A percentile compares a stretch with the other conserved stretches of the same genome.
Evolutionary conservation across 2,888 invertebrate species (phyloP).

Genomic region (Branchinecta sandiegonensis): DNA sequence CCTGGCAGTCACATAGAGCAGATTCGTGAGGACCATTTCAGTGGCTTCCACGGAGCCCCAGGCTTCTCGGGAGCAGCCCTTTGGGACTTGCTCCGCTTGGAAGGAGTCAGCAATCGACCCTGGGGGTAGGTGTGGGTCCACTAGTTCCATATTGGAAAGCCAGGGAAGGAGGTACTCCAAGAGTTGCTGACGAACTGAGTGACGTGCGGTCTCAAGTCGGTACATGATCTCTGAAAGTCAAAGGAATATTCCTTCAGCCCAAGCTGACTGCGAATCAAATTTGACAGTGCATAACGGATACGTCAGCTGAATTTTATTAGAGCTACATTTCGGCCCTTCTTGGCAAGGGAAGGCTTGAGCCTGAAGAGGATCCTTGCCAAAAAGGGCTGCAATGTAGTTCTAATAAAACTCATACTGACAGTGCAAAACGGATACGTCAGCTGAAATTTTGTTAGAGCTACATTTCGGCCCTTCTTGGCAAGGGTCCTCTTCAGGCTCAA

Average conservation of each 20-base stretch:
- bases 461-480: too few species aligned
- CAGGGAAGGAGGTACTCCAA: constrained; percentile 88
- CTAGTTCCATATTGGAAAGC: constrained; percentile 96
- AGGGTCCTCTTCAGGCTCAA: too few species aligned
- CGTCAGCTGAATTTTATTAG: too few species aligned
- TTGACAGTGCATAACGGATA: too few species aligned
- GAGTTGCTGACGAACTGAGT: constrained; percentile 76
- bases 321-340: too few species aligned
- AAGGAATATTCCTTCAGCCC: neutral
- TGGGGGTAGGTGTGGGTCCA: constrained; percentile 88
- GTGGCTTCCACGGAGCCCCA: constrained; percentile 99
- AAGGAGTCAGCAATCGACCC: constrained; percentile 19
- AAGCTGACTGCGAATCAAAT: too few species aligned
- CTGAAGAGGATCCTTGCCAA: too few species aligned
- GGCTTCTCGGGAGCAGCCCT: constrained; percentile 61
- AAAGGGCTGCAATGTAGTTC: too few species aligned
- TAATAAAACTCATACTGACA: too few species aligned
- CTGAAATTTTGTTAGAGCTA: too few species aligned
- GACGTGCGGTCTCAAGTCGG: constrained; percentile 85
- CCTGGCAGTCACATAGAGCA: constrained; percentile 95
- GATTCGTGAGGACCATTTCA: constrained; percentile 97
- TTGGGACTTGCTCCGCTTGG: constrained; percentile 22
- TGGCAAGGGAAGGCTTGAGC: too few species aligned
- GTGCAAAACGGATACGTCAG: too few species aligned
- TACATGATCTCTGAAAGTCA: constrained; percentile 74